Evolutionary conservation across 1,140 invertebrate genomes (phyloP).

Genomic region (Bombus soroeensis): DNA sequence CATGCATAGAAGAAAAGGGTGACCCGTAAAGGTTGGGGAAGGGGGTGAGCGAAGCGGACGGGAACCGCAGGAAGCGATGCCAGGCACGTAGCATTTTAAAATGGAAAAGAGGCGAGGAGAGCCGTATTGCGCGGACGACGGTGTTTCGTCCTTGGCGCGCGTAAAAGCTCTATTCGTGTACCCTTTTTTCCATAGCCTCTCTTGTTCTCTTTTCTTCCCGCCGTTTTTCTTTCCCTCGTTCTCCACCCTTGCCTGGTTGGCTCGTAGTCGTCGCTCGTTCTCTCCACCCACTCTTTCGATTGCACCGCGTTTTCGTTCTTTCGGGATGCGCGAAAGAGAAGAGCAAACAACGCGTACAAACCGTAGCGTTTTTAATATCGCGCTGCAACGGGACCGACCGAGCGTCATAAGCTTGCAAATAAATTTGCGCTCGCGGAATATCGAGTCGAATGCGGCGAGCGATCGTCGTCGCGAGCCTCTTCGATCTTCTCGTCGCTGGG

Average conservation of each 20-base stretch:
- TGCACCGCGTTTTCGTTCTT: conserved; percentile 4
- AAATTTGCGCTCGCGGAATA: conserved; percentile 13
- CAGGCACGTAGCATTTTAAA: conserved; percentile 75
- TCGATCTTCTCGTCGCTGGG: neutral
- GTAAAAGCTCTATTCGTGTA: conserved; percentile 37
- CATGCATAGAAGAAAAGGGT: conserved; percentile 64
- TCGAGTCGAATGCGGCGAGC: neutral
- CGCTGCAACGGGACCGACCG: neutral
- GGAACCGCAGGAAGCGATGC: conserved; percentile 68
- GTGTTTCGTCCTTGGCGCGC: conserved; percentile 62
- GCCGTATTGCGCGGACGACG: conserved; percentile 51
- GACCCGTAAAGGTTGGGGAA: neutral
- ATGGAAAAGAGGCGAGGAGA: conserved; percentile 60
- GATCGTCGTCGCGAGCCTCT: neutral
- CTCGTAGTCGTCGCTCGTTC: neutral
- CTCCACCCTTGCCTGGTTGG: too few species aligned
- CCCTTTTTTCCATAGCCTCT: conserved; percentile 33
- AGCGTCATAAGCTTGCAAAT: conserved; percentile 22
- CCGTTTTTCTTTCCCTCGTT: neutral
- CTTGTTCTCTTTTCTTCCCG: neutral
- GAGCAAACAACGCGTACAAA: conserved; percentile 29
- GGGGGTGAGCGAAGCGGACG: neutral
- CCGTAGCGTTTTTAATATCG: conserved; percentile 39
- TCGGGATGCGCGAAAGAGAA: conserved; percentile 18
- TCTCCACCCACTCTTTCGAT: conserved; percentile 18